Evolutionary conservation across 2,797 vertebrate genomes (phyloP).

Genomic region (Gila robusta): DNA sequence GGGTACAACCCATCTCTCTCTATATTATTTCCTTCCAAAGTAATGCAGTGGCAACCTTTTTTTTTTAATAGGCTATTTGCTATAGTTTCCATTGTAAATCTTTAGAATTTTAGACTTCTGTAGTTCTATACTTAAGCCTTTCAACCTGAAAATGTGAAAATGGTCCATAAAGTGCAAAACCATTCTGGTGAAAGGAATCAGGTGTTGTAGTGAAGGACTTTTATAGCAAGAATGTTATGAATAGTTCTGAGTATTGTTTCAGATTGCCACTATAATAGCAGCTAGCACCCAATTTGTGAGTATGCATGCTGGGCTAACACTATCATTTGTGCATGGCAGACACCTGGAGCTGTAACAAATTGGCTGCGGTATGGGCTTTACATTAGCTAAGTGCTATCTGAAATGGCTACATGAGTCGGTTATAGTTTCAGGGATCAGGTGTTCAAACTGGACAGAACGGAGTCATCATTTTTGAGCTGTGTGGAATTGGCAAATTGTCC

Average conservation of each 20-base stretch:
- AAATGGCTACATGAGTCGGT: constrained; percentile 27
- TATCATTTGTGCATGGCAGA: constrained; percentile 58
- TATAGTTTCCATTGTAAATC: background rate
- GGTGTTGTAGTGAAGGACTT: background rate
- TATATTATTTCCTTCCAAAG: background rate
- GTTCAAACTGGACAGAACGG: constrained; percentile 15
- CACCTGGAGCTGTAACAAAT: constrained; percentile 26
- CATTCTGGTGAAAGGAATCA: background rate
- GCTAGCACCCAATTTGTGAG: background rate
- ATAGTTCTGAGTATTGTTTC: background rate
- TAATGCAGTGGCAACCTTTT: background rate
- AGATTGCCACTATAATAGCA: background rate
- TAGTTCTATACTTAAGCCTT: background rate
- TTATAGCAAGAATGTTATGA: background rate
- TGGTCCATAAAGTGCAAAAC: background rate
- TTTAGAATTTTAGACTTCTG: background rate
- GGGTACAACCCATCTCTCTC: background rate
- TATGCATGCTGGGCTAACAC: constrained; percentile 49
- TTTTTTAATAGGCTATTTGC: background rate
- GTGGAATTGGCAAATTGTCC: constrained; percentile 5
- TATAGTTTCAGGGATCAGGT: constrained; percentile 43
- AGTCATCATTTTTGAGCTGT: constrained; percentile 33
- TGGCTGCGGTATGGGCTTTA: constrained; percentile 21
- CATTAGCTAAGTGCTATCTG: constrained; percentile 20
- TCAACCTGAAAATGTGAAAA: background rate